These are phyloP conservation scores for Yponomeuta sedellus DNA, from an alignment of 2,888 invertebrate genomes.

Conservation along the genomic window DNA sequence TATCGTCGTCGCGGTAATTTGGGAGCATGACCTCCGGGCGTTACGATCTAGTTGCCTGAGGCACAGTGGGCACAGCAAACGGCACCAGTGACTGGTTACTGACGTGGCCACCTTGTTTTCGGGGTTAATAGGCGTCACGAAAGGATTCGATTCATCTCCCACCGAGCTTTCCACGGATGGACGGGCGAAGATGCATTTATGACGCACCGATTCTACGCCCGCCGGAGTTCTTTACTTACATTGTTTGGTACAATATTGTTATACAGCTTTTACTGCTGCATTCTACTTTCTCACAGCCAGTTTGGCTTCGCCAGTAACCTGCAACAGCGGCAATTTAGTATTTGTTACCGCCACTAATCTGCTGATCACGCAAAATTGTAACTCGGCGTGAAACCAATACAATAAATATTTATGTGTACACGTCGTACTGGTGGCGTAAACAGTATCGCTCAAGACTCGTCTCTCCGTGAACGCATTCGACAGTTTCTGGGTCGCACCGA, in stretches of 20 bases:
- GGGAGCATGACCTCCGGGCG: constrained; percentile 24
- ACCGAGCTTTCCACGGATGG: neutral
- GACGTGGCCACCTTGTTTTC: constrained; percentile 17
- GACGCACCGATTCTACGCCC: neutral
- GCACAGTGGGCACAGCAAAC: constrained; percentile 26
- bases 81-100: constrained; percentile 13
- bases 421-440: neutral
- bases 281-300: neutral
- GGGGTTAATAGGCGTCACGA: constrained; percentile 22
- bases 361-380: neutral
- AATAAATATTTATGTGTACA: neutral
- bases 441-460: constrained; percentile 18
- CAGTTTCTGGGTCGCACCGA: constrained; percentile 69
- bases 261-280: neutral
- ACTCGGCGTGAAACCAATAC: neutral
- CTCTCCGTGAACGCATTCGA: constrained; percentile 37
- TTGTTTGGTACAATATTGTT: neutral
- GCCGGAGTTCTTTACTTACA: neutral
- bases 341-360: neutral
- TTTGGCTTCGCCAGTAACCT: neutral
- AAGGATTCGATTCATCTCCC: constrained; percentile 18
- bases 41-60: constrained; percentile 27
- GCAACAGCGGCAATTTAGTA: neutral
- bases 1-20: constrained; percentile 25
- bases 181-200: neutral